Base-by-base conservation (phyloP, 2,888 invertebrate genomes). In the Glyphotaelius pellucidus region DNA sequence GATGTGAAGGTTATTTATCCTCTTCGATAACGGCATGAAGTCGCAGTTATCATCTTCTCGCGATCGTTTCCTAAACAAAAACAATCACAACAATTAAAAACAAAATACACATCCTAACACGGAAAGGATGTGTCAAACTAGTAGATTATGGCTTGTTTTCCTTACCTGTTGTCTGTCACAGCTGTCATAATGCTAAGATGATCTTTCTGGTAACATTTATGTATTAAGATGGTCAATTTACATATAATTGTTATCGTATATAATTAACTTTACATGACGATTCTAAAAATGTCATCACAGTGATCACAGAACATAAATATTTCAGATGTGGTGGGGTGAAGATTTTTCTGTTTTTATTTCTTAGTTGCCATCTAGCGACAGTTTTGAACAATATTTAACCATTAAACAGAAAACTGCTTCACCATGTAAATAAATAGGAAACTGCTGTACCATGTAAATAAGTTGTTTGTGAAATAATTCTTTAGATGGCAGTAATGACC, bases 1-100 rank as follows among this genome's bases (percentile, higher is more conserved):
- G 94, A 98, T 97, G 94, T 98, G 98, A 90, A 99, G 96, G 95
- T 98, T 98, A 95, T 98, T 98, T 94, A 99, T 98, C 94, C 98
- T 96, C 95, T 99, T 99, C 25, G 98, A 98, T 90, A 99, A 95
- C 90, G 99, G 98, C 96, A 98, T 97, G 94, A 98, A 98, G 94
- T 98, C 98, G 94, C 97, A 96, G 80, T 97, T 96, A 94, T 98
- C 98, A 94, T 98, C 98, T 94, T 97, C 97, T 92, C 98, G 96
- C 89, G 97, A 96, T 94, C 98, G 96, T 96, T 98, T 98, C 94
- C 98, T 98, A 95, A 92, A 96, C 96, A 91, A 93, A 93, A 91
- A 92, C 90, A 91, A 38, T n/a, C 85, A 86, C 91, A 67, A 52
- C 15, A 91, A 80, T 84, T 52, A 80, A 42, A 7, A 80, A 91